Percentiles rank a stretch among this genome's conserved stretches.
Conservation (phyloP, 2,113 vertebrate genomes). For the Seriola dumerili region DNA sequence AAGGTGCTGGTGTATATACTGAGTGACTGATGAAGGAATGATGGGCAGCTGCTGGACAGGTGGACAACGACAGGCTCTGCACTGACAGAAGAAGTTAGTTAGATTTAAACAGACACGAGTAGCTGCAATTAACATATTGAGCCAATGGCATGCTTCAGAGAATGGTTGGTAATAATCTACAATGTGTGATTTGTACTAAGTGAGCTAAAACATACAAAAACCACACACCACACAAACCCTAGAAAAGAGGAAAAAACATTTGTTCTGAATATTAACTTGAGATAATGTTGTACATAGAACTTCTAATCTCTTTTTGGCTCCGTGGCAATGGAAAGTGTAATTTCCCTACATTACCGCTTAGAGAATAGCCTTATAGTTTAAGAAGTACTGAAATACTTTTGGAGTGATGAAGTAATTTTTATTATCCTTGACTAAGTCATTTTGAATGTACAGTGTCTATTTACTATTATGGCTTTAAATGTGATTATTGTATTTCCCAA, state of each 20-base stretch:
- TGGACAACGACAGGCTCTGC: too few species aligned
- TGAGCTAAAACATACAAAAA: not conserved
- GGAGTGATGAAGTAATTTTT: not conserved
- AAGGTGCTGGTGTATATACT: too few species aligned
- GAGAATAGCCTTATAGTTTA: not conserved
- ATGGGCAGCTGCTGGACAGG: too few species aligned
- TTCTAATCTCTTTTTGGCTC: not conserved
- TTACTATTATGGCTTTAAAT: not conserved
- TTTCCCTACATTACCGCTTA: not conserved
- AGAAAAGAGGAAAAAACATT: too few species aligned
- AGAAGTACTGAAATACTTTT: not conserved
- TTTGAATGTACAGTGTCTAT: not conserved
- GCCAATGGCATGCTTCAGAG: too few species aligned
- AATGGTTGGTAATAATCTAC: too few species aligned
- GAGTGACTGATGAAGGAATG: too few species aligned
- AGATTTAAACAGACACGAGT: too few species aligned
- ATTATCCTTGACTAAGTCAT: not conserved
- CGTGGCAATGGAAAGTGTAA: not conserved
- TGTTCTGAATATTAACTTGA: not conserved
- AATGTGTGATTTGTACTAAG: too few species aligned
- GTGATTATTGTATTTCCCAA: not conserved
- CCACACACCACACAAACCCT: not conserved
- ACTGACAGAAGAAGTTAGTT: too few species aligned
- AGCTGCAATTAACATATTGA: too few species aligned
- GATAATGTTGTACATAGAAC: not conserved